Percentiles rank a stretch among this genome's conserved stretches.
Evolutionary conservation across 2,113 vertebrate species (phyloP).

Genomic region (Xiphophorus hellerii): DNA sequence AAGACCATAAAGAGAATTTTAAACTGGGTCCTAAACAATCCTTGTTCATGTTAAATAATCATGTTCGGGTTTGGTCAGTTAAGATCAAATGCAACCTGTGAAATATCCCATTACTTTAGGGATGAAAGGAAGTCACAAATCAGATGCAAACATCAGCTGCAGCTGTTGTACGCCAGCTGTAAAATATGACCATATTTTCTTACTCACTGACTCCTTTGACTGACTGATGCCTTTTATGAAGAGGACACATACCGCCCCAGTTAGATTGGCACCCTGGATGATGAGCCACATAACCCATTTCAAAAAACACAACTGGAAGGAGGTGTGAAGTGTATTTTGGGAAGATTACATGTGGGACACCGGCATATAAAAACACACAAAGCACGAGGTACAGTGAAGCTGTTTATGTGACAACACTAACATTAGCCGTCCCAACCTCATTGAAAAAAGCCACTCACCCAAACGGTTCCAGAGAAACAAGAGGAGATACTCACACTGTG

Average conservation of each 20-base stretch:
- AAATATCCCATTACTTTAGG: not conserved
- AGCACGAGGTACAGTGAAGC: constrained; percentile 23
- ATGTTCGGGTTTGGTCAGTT: not conserved
- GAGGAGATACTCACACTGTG: constrained; percentile 60
- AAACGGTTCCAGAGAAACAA: constrained; percentile 55
- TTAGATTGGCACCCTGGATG: not conserved
- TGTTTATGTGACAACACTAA: not conserved
- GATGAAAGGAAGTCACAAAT: not conserved
- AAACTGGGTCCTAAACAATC: not conserved
- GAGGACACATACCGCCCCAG: not conserved
- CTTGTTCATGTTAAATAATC: not conserved
- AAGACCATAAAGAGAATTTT: not conserved
- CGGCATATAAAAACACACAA: constrained; percentile 17
- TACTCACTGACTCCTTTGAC: not conserved
- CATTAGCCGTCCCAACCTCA: not conserved
- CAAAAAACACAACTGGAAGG: not conserved
- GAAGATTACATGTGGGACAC: not conserved
- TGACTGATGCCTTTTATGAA: not conserved
- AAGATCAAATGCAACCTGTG: not conserved
- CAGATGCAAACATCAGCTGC: not conserved
- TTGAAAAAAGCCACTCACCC: not conserved
- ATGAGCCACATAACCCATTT: not conserved
- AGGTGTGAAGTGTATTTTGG: not conserved
- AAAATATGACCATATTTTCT: not conserved
- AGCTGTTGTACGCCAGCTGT: not conserved